phyloP scores from a whole-genome alignment of 2,113 vertebrate species.

The Shinisaurus crocodilurus region DNA sequence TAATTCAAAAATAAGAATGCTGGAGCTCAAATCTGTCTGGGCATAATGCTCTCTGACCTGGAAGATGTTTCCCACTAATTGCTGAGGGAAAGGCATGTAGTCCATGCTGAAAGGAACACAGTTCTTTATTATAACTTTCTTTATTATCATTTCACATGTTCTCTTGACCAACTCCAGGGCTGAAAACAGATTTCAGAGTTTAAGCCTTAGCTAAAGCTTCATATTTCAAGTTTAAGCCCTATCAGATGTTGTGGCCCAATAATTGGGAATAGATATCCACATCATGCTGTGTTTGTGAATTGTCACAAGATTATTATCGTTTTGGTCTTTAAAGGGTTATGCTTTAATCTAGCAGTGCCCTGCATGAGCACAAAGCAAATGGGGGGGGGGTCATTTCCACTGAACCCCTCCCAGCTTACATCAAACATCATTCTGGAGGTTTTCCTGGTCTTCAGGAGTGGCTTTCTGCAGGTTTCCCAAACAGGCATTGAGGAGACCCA shows the following conservation, averaged over 20 bases:
- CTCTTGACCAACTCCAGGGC: not conserved
- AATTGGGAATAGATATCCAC: not conserved
- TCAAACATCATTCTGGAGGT: not conserved
- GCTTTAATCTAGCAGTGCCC: not conserved
- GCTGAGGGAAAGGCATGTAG: not conserved
- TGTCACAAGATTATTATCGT: slow-evolving; percentile 21
- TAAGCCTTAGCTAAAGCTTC: not conserved
- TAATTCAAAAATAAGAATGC: not conserved
- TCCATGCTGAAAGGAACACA: not conserved
- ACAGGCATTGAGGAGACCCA: not conserved
- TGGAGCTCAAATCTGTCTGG: not conserved
- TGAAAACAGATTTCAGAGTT: not conserved
- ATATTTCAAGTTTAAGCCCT: too few relatives aligned
- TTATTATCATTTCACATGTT: not conserved
- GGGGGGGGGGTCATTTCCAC: not conserved
- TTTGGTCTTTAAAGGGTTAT: not conserved
- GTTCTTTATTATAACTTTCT: not conserved
- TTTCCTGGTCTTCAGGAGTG: not conserved
- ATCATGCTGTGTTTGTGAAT: not conserved
- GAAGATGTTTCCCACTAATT: not conserved
- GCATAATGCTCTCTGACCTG: not conserved
- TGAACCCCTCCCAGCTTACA: not conserved
- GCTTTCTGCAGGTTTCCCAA: not conserved
- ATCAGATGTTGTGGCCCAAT: not conserved
- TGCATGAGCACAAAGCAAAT: not conserved